phyloP scores from a whole-genome alignment of 2,797 vertebrate species.

The Gymnodraco acuticeps region DNA sequence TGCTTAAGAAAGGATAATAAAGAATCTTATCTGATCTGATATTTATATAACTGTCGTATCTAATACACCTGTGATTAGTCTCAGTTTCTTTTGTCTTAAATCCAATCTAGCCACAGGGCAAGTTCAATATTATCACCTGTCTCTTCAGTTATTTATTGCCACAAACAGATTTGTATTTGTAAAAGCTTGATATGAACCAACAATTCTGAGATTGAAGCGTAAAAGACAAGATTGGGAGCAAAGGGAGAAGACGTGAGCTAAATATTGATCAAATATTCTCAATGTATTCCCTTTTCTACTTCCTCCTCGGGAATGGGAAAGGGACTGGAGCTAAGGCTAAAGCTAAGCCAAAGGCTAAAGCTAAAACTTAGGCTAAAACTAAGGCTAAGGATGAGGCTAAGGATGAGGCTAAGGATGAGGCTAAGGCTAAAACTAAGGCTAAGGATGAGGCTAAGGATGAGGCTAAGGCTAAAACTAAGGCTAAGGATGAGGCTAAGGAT shows the following conservation, averaged over 20 bases:
- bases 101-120: constrained; percentile 23
- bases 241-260: constrained; percentile 17
- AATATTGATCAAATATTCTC: constrained; percentile 13
- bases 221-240: constrained; percentile 19
- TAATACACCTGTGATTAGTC: constrained; percentile 9
- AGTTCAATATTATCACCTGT: constrained; percentile 33
- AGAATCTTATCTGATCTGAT: constrained; percentile 8
- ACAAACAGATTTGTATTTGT: constrained; percentile 22
- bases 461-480: no score
- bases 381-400: no score
- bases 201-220: constrained; percentile 15
- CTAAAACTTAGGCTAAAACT: no score
- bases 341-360: no score
- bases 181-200: constrained; percentile 7
- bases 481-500: no score
- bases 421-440: no score
- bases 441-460: no score
- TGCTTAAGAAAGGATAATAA: neutral
- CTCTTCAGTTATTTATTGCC: constrained; percentile 25
- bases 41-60: constrained; percentile 16
- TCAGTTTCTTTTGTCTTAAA: constrained; percentile 31
- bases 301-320: constrained; percentile 21
- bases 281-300: constrained; percentile 13
- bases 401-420: no score
- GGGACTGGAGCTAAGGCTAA: constrained; percentile 26